Conservation (phyloP, 2,113 vertebrate species). For the Embiotoca jacksoni region DNA sequence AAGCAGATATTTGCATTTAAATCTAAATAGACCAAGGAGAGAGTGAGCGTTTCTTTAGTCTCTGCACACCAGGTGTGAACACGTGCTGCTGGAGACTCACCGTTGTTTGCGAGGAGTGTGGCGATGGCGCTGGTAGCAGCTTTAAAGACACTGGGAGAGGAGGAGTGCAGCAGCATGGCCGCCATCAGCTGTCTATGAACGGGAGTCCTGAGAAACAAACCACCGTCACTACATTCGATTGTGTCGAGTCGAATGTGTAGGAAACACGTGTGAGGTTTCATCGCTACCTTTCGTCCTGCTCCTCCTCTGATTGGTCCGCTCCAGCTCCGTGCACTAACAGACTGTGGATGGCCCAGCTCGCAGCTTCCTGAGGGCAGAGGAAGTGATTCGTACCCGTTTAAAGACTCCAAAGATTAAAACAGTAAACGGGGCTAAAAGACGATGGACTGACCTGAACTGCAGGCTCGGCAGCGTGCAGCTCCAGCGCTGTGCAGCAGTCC, state of each 20-base stretch:
- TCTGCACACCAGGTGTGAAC: too few species aligned
- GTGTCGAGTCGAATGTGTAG: background rate
- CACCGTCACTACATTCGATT: background rate
- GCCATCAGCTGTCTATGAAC: constrained; percentile 92
- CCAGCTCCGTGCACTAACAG: constrained; percentile 88
- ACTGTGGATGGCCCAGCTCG: constrained; percentile 93
- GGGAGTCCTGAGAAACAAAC: constrained; percentile 85
- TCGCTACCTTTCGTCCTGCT: constrained; percentile 88
- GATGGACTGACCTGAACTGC: constrained; percentile 87
- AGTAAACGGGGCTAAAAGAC: too few species aligned
- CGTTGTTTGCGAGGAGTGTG: constrained; percentile 88
- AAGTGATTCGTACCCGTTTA: background rate
- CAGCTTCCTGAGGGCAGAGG: constrained; percentile 87
- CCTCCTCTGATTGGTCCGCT: constrained; percentile 85
- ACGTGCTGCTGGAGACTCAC: constrained; percentile 78
- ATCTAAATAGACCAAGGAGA: too few species aligned
- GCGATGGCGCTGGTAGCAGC: constrained; percentile 89
- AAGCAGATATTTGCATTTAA: too few species aligned
- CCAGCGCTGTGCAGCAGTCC: constrained; percentile 89
- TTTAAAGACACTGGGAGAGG: constrained; percentile 89
- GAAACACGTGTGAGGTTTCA: background rate
- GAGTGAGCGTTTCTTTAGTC: too few species aligned
- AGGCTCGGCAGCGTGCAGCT: constrained; percentile 86
- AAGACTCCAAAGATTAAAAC: background rate
- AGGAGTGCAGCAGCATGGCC: constrained; percentile 91